Percentiles rank a stretch among this genome's conserved stretches.
These are phyloP conservation scores for Creontiades dilutus DNA, from an alignment of 2,888 invertebrate species.

Conservation along the genomic window DNA sequence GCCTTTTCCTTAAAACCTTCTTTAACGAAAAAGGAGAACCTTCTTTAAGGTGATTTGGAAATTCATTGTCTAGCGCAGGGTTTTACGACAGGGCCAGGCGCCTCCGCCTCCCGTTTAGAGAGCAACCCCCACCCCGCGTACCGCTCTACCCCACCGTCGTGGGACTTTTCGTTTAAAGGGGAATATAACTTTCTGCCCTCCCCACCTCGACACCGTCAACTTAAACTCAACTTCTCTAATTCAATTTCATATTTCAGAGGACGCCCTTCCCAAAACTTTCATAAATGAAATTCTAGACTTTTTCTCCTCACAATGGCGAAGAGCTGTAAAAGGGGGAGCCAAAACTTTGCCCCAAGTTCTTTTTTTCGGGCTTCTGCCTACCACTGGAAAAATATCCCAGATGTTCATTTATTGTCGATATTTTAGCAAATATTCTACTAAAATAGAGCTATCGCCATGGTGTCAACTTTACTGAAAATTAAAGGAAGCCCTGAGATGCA, in stretches of 20 bases:
- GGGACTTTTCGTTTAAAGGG: slow-evolving; percentile 53
- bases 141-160: not conserved
- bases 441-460: too few relatives aligned
- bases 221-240: slow-evolving; percentile 58
- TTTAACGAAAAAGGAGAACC: slow-evolving; percentile 40
- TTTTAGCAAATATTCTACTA: too few relatives aligned
- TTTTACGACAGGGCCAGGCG: slow-evolving; percentile 64
- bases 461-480: too few relatives aligned
- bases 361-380: not conserved
- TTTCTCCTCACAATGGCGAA: slow-evolving; percentile 20
- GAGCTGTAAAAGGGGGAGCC: slow-evolving; percentile 2
- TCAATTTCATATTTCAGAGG: slow-evolving; percentile 62
- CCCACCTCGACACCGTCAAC: slow-evolving; percentile 17
- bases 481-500: too few relatives aligned
- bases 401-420: too few relatives aligned
- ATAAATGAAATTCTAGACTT: slow-evolving; percentile 52
- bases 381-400: not conserved
- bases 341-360: not conserved
- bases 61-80: slow-evolving; percentile 64
- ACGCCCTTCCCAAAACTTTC: slow-evolving; percentile 13
- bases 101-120: slow-evolving; percentile 31
- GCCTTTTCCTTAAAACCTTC: slow-evolving; percentile 41
- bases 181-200: slow-evolving; percentile 50
- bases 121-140: not conserved
- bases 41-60: slow-evolving; percentile 66